Evolutionary conservation across 1,140 invertebrate genomes (phyloP).

Genomic region (Papilio polytes): DNA sequence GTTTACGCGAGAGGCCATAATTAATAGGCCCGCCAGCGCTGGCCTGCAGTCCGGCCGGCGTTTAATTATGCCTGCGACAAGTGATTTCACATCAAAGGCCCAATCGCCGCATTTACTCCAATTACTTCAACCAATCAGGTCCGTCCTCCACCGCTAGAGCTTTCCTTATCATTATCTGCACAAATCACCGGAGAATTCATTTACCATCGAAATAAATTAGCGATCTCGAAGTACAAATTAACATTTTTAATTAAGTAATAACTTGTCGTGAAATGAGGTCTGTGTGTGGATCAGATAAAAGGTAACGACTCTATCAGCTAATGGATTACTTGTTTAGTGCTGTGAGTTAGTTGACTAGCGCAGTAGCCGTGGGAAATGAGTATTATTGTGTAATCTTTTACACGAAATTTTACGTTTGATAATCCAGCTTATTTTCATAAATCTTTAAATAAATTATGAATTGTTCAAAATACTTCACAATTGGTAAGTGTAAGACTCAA

Average conservation of each 20-base stretch:
- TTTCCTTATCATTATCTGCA: constrained; percentile 2
- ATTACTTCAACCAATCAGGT: neutral
- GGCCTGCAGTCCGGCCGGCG: neutral
- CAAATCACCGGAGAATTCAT: neutral
- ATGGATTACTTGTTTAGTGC: constrained; percentile 12
- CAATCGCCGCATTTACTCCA: constrained; percentile 32
- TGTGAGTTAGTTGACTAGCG: neutral
- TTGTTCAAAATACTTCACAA: neutral
- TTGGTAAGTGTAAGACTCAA: constrained; percentile 19
- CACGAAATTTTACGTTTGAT: neutral
- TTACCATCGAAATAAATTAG: neutral
- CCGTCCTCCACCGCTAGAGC: neutral
- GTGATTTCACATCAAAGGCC: constrained; percentile 39
- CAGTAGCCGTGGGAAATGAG: neutral
- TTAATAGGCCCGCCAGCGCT: neutral
- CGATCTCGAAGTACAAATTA: neutral
- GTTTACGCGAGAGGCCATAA: neutral
- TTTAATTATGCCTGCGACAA: constrained; percentile 20
- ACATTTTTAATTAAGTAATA: neutral
- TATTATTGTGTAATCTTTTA: neutral
- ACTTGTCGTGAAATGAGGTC: constrained; percentile 2
- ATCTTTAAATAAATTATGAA: too few relatives aligned
- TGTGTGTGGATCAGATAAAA: constrained; percentile 13
- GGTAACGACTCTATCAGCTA: neutral
- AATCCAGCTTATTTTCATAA: neutral